Evolutionary conservation across 2,888 invertebrate genomes (phyloP), one percentile per base, ranked within the genome.

Genomic region (Protophormia terraenovae): DNA sequence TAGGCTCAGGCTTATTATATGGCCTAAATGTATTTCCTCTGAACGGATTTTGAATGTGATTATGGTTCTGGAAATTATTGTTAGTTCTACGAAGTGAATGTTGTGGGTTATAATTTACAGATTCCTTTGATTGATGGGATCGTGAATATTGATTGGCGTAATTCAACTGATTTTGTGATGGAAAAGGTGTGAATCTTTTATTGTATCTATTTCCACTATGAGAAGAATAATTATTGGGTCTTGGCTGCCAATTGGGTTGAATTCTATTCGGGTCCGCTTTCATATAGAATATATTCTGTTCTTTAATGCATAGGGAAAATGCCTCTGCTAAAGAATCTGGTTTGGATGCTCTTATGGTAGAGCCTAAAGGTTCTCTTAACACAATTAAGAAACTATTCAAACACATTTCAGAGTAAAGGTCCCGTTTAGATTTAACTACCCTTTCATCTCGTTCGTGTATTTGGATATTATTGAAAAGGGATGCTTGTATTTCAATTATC

Each of bases 321-420:
- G 87, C 87, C 12, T 22, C 41, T 41, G 83, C 60, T n/a, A 67
- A 14, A 4, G 87, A 77, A 8, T 77, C 76, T 50, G 86, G 87
- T 71, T 73, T 83, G 86, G 87, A 87, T 27, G 88, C 86, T 71
- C 87, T 83, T 22, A 88, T 83, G 7, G 84, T 87, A 3, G 87
- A 86, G 4, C 88, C 87, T 27, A 87, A 16, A 1, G 87, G 88
- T 87, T 87, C 88, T 24, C 66, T 86, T 10, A 89, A 64, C 0
- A 87, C 86, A 1, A 66, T 76, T 38, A 88, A 16, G 27, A 89
- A 88, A 1, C 58, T 69, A 55, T 87, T 88, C 12, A 88, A 62
- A 35, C 87, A 88, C 86, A 88, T 87, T 86, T 88, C 85, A 6
- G 86, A 27, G 62, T 66, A 88, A n/a, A 88, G 73, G 1, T 67